These are phyloP conservation scores for Morinoia aosen DNA, from an alignment of 2,888 invertebrate genomes.

Conservation along the genomic window DNA sequence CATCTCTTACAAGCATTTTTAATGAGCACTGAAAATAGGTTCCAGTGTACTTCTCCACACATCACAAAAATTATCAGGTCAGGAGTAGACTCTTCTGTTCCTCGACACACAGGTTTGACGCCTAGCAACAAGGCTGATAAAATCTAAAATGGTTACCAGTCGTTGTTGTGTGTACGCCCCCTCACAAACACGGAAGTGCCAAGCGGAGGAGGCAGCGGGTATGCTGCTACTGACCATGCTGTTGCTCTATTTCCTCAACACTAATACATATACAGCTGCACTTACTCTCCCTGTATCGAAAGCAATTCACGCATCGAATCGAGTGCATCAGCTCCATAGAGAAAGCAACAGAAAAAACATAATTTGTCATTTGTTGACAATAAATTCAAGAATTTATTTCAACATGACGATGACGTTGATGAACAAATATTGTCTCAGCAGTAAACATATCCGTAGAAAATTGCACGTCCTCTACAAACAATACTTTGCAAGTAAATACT, in stretches of 20 bases:
- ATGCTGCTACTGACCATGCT: background rate
- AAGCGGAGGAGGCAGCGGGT: background rate
- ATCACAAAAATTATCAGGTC: no score
- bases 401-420: background rate
- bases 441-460: background rate
- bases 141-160: background rate
- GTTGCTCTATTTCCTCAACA: background rate
- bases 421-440: background rate
- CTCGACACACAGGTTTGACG: background rate
- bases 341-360: background rate
- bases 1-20: no score
- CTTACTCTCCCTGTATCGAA: background rate
- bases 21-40: no score
- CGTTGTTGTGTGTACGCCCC: background rate
- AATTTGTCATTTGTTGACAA: no score
- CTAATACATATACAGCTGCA: background rate
- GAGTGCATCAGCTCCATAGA: background rate
- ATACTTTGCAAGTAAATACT: background rate
- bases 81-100: background rate
- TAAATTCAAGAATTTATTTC: background rate
- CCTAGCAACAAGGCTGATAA: background rate
- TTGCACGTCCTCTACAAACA: background rate
- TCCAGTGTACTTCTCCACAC: no score
- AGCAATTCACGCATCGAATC: background rate
- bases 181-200: background rate